Percentiles rank a stretch among this genome's conserved stretches.
phyloP scores from a whole-genome alignment of 2,888 invertebrate species.

The Netelia melanura region DNA sequence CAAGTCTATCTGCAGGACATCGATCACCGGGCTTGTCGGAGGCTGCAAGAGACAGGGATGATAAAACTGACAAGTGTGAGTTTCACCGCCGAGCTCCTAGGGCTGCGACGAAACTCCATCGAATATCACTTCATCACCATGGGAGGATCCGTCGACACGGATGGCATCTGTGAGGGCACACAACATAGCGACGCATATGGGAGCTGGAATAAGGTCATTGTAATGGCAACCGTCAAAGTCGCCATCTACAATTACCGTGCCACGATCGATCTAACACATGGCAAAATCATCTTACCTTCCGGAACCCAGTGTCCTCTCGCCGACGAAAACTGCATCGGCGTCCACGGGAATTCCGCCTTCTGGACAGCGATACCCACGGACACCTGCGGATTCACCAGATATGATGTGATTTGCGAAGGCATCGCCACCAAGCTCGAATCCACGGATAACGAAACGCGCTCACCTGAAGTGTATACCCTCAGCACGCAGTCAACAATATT shows the following conservation, averaged over 20 bases:
- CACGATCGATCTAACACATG: conserved; percentile 12
- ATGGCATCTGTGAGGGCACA: conserved; percentile 63
- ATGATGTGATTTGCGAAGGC: conserved; percentile 46
- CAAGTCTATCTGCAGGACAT: conserved; percentile 32
- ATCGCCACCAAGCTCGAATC: background rate
- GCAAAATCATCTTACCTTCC: conserved; percentile 5
- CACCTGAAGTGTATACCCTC: conserved; percentile 19
- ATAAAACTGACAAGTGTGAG: background rate
- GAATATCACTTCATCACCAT: background rate
- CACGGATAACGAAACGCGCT: background rate
- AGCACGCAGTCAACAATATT: conserved; percentile 38
- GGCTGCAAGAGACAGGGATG: conserved; percentile 32
- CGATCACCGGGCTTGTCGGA: background rate
- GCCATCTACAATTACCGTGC: conserved; percentile 24
- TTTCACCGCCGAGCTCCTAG: background rate
- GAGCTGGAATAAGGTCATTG: conserved; percentile 61
- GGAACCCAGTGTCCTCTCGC: conserved; percentile 28
- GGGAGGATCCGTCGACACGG: background rate
- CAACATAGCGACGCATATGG: conserved; percentile 68
- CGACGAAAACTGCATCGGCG: conserved; percentile 23
- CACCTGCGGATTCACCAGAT: conserved; percentile 49
- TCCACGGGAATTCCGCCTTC: conserved; percentile 30
- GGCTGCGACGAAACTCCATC: background rate
- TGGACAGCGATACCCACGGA: conserved; percentile 51
- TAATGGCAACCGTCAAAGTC: conserved; percentile 42